Evolutionary conservation across 2,113 vertebrate species (phyloP).

Genomic region (Puntigrus tetrazona): DNA sequence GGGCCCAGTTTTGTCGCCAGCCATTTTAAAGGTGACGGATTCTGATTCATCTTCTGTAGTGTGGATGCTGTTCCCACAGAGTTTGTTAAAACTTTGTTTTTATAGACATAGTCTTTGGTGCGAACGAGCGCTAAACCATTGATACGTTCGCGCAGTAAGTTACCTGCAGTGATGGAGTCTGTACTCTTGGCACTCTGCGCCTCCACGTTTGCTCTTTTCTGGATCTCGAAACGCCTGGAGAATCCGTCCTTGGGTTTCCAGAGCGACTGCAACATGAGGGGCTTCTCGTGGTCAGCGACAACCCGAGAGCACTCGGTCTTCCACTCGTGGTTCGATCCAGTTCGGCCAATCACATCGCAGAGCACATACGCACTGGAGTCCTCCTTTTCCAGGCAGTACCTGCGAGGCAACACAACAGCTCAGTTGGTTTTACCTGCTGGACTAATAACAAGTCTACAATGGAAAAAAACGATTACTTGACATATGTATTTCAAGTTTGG

Average conservation of each 20-base stretch:
- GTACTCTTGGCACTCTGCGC: slow-evolving; percentile 67
- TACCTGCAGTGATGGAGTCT: slow-evolving; percentile 76
- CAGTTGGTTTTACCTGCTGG: neutral
- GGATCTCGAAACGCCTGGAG: slow-evolving; percentile 78
- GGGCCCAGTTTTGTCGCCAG: neutral
- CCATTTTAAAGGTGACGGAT: neutral
- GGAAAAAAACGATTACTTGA: neutral
- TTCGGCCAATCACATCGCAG: slow-evolving; percentile 77
- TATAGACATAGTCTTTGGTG: neutral
- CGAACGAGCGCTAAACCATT: neutral
- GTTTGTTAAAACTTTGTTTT: neutral
- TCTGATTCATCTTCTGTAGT: neutral
- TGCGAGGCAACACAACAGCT: slow-evolving; percentile 46
- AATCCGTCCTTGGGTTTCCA: slow-evolving; percentile 83
- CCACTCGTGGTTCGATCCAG: slow-evolving; percentile 70
- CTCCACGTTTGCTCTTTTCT: slow-evolving; percentile 65
- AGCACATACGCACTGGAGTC: slow-evolving; percentile 70
- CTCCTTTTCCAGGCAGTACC: slow-evolving; percentile 78
- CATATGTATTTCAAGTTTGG: neutral
- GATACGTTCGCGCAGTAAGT: neutral
- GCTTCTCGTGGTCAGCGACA: slow-evolving; percentile 75
- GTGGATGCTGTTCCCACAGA: neutral
- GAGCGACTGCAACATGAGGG: slow-evolving; percentile 77
- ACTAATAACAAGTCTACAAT: neutral
- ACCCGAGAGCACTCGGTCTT: slow-evolving; percentile 76